Percentiles rank a stretch among this genome's conserved stretches.
Conservation (phyloP, 2,113 vertebrate genomes). For the Tetrao urogallus region DNA sequence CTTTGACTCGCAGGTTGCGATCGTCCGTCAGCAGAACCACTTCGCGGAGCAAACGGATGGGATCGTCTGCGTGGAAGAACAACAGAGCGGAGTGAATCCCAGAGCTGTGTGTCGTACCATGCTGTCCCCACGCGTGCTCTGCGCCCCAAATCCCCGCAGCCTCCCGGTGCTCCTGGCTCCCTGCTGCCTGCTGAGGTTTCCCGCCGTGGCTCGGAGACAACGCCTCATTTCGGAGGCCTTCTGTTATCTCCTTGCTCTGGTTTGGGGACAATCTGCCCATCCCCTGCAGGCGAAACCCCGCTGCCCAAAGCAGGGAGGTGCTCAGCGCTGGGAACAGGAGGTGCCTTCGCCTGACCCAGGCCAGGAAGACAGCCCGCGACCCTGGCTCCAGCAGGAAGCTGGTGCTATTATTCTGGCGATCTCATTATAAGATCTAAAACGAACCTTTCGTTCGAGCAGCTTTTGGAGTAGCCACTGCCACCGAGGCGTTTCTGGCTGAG, state of each 20-base stretch:
- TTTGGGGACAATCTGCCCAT: background rate
- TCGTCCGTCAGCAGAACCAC: constrained; percentile 96
- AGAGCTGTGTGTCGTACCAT: accelerated
- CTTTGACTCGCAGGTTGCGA: constrained; percentile 96
- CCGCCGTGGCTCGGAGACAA: accelerated
- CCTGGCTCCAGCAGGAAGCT: constrained; percentile 67
- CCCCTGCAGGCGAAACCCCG: background rate
- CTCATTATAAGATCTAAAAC: constrained; percentile 65
- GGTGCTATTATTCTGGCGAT: constrained; percentile 70
- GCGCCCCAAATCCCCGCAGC: accelerated
- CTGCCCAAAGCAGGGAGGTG: background rate
- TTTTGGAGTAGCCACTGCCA: constrained; percentile 42
- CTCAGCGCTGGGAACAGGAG: background rate
- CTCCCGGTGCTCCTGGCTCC: background rate
- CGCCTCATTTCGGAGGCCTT: accelerated
- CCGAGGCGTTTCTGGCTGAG: constrained; percentile 44
- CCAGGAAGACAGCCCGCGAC: constrained; percentile 49
- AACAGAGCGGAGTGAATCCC: background rate
- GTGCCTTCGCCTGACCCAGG: constrained; percentile 34
- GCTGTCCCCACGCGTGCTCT: background rate
- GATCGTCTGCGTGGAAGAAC: constrained; percentile 83
- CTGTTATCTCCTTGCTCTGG: background rate
- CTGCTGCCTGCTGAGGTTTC: background rate
- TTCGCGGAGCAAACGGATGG: constrained; percentile 88
- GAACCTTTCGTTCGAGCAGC: background rate